Base-by-base conservation (phyloP, 2,888 invertebrate species). In the Mesochorus sp. region DNA sequence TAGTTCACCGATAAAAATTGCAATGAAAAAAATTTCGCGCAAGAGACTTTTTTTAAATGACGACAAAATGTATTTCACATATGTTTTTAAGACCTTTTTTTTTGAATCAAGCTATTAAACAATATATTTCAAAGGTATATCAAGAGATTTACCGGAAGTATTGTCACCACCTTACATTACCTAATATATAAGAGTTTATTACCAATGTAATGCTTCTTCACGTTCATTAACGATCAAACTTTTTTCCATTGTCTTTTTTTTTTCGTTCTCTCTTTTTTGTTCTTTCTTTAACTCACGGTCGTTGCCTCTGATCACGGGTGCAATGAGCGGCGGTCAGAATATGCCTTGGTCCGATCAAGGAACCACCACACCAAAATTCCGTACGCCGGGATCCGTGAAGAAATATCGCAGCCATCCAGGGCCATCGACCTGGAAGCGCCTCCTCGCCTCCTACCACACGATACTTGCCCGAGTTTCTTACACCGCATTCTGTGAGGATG, bases 321-420 rank as follows among this genome's bases (percentile, higher is more conserved):
- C 98, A 98, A 93, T 98, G 98, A 0, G 98, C 98, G 0, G 98
- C 98, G 0, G 98, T 98, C 3, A 98, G 87, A 85, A 97, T 94
- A 88, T 97, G 96, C 59, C 94, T 93, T 37, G 94, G 92, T n/a
- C 95, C 95, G 55, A 98, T 95, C 49, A 98, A 91, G 0, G 97
- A 96, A 0, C 98, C 98, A 0, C 98, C 98, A 88, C 98, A 98
- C 97, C 97, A 97, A 92, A 97, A 97, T 91, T 97, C 97, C 0
- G 96, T 95, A 24, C 97, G 93, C 84, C 95, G 94, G 37, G 95
- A 94, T 5, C 97, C 97, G 87, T 97, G 97, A 53, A 98, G 92
- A 91, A 96, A 98, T 84, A 98, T 97, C 0, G 98, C 98, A 0
- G 97, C 98, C 96, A 98, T 96, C 98, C 98, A 98, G 0, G 98